Percentiles rank a stretch among this genome's conserved stretches.
phyloP scores from a whole-genome alignment of 2,888 invertebrate species.

The Phoenoteleia sp. region DNA sequence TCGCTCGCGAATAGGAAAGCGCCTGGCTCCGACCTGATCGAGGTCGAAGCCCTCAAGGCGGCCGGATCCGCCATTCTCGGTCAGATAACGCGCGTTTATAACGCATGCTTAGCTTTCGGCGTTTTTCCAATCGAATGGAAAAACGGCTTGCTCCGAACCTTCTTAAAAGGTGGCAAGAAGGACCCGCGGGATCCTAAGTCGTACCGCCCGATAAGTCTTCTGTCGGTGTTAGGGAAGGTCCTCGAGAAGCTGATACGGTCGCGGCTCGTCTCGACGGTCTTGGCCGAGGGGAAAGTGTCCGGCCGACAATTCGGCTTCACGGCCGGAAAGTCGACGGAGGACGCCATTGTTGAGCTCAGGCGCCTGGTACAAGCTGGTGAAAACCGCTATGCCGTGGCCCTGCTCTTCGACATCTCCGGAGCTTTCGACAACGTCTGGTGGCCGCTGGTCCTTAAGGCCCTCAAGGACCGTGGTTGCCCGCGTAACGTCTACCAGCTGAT shows the following conservation, averaged over 20 bases:
- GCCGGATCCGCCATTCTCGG: background rate
- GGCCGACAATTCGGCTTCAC: constrained; percentile 64
- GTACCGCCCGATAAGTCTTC: constrained; percentile 55
- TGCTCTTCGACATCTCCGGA: constrained; percentile 68
- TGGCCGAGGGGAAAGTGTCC: constrained; percentile 54
- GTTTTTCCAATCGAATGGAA: constrained; percentile 72
- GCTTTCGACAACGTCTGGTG: constrained; percentile 75
- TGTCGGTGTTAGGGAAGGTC: constrained; percentile 61
- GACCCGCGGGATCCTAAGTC: constrained; percentile 53
- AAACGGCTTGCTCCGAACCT: constrained; percentile 48
- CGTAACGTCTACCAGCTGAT: constrained; percentile 55
- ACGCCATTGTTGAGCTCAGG: constrained; percentile 33
- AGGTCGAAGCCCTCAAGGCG: constrained; percentile 58
- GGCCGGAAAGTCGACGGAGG: constrained; percentile 54
- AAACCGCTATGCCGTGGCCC: background rate
- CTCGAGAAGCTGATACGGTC: constrained; percentile 49
- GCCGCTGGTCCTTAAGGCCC: constrained; percentile 59
- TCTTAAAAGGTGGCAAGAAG: constrained; percentile 55
- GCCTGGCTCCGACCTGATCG: constrained; percentile 65
- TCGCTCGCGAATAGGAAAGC: constrained; percentile 55
- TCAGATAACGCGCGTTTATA: constrained; percentile 48
- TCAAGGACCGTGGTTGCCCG: constrained; percentile 42
- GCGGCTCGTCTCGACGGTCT: constrained; percentile 30
- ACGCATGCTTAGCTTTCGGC: constrained; percentile 61
- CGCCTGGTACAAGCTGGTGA: background rate